A percentile compares a stretch with the other conserved stretches of the same genome.
Evolutionary conservation across 2,888 invertebrate species (phyloP).

Genomic region (Stegana nigrithorax): DNA sequence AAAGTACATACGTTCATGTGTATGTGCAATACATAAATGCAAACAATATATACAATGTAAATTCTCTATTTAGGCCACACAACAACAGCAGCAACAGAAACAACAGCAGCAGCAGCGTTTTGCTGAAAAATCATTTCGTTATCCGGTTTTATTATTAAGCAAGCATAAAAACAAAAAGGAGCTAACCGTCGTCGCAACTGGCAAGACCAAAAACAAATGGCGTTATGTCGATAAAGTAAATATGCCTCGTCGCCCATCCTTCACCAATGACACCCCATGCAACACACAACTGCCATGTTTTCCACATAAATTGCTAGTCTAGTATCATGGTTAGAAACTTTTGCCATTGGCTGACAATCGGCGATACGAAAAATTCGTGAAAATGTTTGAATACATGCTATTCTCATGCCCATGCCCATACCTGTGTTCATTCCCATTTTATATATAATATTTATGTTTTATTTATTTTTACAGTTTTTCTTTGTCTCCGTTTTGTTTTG

Average conservation of each 20-base stretch:
- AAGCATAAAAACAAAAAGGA: slow-evolving; percentile 67
- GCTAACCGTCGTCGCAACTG: slow-evolving; percentile 66
- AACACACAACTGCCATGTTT: too few relatives aligned
- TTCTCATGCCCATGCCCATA: too few relatives aligned
- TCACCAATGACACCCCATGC: slow-evolving; percentile 31
- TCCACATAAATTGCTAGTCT: too few relatives aligned
- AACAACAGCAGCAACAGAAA: slow-evolving; percentile 38
- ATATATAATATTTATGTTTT: too few relatives aligned
- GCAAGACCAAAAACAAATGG: slow-evolving; percentile 66
- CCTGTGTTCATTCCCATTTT: too few relatives aligned
- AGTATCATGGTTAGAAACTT: too few relatives aligned
- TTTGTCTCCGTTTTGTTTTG: background rate
- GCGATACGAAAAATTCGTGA: too few relatives aligned
- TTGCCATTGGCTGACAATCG: too few relatives aligned
- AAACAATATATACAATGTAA: too few relatives aligned
- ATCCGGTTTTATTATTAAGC: slow-evolving; percentile 68
- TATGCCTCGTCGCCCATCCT: too few relatives aligned
- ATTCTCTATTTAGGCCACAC: slow-evolving; percentile 42
- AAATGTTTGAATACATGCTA: slow-evolving; percentile 22
- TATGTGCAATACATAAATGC: slow-evolving; percentile 25
- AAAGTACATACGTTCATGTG: background rate
- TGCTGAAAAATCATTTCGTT: slow-evolving; percentile 65
- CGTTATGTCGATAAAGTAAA: slow-evolving; percentile 69
- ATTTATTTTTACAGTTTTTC: too few relatives aligned
- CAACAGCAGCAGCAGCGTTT: slow-evolving; percentile 43